A percentile compares a stretch with the other conserved stretches of the same genome.
Evolutionary conservation across 2,797 vertebrate species (phyloP).

Genomic region (Siniperca scherzeri): DNA sequence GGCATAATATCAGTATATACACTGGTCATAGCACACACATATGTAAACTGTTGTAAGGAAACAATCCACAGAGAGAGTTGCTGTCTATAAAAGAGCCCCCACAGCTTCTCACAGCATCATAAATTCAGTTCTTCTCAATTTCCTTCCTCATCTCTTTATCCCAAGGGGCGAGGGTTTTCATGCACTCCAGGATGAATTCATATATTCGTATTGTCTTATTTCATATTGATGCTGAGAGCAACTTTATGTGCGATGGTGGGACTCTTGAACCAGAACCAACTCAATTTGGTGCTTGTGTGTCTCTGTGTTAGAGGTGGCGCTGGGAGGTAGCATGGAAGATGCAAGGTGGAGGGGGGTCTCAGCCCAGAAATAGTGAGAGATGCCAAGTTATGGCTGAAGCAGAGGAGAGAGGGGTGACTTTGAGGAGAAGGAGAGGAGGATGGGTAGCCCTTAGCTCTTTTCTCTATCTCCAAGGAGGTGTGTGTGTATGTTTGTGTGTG

Average conservation of each 20-base stretch:
- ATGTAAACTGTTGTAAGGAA: slow-evolving; percentile 31
- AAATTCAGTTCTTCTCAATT: slow-evolving; percentile 62
- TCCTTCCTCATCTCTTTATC: slow-evolving; percentile 49
- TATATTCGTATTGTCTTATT: slow-evolving; percentile 63
- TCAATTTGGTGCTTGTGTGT: slow-evolving; percentile 67
- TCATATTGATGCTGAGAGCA: slow-evolving; percentile 61
- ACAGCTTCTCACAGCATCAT: slow-evolving; percentile 55
- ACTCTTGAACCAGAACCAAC: slow-evolving; percentile 81
- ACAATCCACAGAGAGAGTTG: slow-evolving; percentile 31
- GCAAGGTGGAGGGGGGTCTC: slow-evolving; percentile 45
- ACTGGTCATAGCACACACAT: slow-evolving; percentile 13
- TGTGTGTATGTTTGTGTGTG: not conserved
- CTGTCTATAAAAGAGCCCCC: slow-evolving; percentile 45
- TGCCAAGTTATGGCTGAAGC: slow-evolving; percentile 64
- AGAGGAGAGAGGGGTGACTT: slow-evolving; percentile 82
- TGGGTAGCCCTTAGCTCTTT: slow-evolving; percentile 80
- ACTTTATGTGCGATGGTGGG: slow-evolving; percentile 65
- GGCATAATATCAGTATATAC: not conserved
- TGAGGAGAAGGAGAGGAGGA: slow-evolving; percentile 77
- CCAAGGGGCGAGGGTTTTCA: slow-evolving; percentile 45
- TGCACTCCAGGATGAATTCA: slow-evolving; percentile 60
- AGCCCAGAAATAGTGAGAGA: slow-evolving; percentile 61
- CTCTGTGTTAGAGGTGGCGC: slow-evolving; percentile 3
- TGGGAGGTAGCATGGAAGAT: slow-evolving; percentile 30
- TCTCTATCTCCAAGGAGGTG: slow-evolving; percentile 73